Evolutionary conservation across 2,888 invertebrate genomes (phyloP), one percentile per base, ranked within the genome.

Genomic region (Netelia virgata): DNA sequence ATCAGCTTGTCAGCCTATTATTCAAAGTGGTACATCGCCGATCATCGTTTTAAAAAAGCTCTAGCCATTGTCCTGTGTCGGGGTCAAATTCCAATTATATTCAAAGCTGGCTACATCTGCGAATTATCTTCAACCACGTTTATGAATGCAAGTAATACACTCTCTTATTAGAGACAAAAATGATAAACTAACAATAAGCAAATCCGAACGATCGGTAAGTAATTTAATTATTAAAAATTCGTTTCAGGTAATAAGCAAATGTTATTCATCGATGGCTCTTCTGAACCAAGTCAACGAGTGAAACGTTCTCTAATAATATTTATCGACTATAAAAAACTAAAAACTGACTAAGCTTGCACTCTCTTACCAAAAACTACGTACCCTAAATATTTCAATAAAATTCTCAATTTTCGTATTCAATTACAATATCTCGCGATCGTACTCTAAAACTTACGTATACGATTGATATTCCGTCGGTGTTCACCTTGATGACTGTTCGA

Each of bases 261-360:
- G 83, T 66, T 86, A 87, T 59, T 87, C 87, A 5, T 84, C 72
- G 9, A 81, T 87, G 84, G 86, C 86, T 53, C 70, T 87, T 6
- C 61, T 87, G 36, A 82, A 87, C 9, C 84, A 77, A 81, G 82
- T 75, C 20, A 80, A 86, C 80, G 85, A 86, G 68, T 85, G 55
- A 82, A 28, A 3, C 5, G 1, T 50, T 11, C 1, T 9, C 11
- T 16, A 47, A 57, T 14, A 1, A n/a, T 18, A 59, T 14, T 53
- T 3, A 53, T 1, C 36, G 1, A 36, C 1, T 36, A 36, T 6
- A 36, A 5, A 36, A 36, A 36, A 36, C 1, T 36, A 36, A 36
- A 36, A 36, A 36, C 36, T 36, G 5, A 36, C 36, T 6, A 14
- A 47, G 2, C 14, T 47, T 14, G 47, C 11, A 68, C 5, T 55